Conservation (phyloP, 2,797 vertebrate species). For the Rhynchotus rufescens region DNA sequence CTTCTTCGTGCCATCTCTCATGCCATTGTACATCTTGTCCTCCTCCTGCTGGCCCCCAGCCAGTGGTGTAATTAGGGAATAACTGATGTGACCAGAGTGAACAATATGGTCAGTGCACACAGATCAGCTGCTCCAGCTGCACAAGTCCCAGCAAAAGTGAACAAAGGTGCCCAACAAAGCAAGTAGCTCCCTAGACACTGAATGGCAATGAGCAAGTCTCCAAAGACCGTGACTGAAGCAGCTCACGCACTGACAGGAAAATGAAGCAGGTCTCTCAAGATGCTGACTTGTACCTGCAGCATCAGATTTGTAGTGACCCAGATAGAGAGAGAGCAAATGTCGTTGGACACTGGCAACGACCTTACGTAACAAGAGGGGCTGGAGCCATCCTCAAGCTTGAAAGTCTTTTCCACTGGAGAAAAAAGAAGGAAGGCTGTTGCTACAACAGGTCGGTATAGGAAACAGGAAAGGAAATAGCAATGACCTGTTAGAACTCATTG, state of each 20-base stretch:
- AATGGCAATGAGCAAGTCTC: neutral
- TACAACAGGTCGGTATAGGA: neutral
- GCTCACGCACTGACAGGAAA: neutral
- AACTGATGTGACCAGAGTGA: neutral
- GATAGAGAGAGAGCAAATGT: neutral
- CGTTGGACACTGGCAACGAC: neutral
- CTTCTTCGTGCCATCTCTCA: neutral
- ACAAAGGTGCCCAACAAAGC: neutral
- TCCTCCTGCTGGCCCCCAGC: constrained; percentile 17
- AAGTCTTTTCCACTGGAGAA: neutral
- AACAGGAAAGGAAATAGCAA: neutral
- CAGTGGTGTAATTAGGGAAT: constrained; percentile 13
- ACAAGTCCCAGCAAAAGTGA: neutral
- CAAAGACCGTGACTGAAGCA: neutral
- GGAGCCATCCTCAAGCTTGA: neutral
- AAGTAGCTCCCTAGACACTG: neutral
- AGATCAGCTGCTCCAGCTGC: neutral
- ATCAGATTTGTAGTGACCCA: neutral
- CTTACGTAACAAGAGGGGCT: neutral
- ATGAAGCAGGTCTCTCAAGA: neutral
- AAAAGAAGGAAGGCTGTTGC: neutral
- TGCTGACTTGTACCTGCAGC: neutral
- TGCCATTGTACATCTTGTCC: neutral
- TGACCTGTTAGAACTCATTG: neutral
- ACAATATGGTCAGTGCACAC: neutral